Conservation (phyloP, 2,113 vertebrate genomes). For the Perccottus glenii region DNA sequence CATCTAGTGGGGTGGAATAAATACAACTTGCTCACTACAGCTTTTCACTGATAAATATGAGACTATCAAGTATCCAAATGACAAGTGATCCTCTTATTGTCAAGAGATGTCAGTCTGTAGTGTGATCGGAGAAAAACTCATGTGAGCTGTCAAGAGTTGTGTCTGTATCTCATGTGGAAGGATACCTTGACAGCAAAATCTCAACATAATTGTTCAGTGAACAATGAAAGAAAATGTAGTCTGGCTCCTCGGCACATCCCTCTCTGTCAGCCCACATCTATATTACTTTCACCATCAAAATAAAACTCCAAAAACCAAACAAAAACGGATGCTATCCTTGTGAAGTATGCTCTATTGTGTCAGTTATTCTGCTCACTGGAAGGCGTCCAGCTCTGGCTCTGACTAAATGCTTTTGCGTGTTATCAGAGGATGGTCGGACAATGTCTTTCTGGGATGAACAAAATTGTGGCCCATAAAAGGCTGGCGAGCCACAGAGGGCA, state of each 20-base stretch:
- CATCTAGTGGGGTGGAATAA: constrained; percentile 44
- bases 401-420: constrained; percentile 44
- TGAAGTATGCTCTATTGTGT: constrained; percentile 16
- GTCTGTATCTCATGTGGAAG: constrained; percentile 65
- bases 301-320: background rate
- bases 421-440: constrained; percentile 40
- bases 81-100: constrained; percentile 64
- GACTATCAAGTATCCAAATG: constrained; percentile 41
- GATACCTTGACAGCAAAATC: constrained; percentile 62
- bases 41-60: constrained; percentile 53
- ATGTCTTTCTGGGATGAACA: constrained; percentile 54
- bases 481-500: constrained; percentile 50
- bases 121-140: constrained; percentile 41
- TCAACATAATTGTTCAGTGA: constrained; percentile 68
- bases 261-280: background rate
- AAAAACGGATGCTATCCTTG: background rate
- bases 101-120: constrained; percentile 57
- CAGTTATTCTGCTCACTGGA: constrained; percentile 35
- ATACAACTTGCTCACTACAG: constrained; percentile 30
- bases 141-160: constrained; percentile 59
- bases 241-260: constrained; percentile 3
- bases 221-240: constrained; percentile 55
- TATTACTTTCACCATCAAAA: constrained; percentile 18
- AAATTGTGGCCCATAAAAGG: constrained; percentile 64
- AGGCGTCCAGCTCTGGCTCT: constrained; percentile 11